Conservation (phyloP, 64 coral and sea anemone genomes). For the Hydrozoanthus tunicans region DNA sequence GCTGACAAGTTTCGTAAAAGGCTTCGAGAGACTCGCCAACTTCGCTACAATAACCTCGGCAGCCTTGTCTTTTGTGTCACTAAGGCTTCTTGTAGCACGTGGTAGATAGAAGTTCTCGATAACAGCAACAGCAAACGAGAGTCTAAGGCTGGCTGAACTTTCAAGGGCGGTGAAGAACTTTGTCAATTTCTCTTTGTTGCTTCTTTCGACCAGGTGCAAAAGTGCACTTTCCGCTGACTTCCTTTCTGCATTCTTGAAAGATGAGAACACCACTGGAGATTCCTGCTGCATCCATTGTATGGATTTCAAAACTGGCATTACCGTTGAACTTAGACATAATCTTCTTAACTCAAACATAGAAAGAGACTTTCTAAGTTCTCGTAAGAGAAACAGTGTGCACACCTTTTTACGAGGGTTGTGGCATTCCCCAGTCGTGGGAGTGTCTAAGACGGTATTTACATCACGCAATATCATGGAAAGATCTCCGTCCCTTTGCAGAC, state of each 20-base stretch:
- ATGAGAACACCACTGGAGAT: not conserved
- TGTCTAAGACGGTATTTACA: conserved; percentile 44
- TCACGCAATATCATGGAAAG: conserved; percentile 60
- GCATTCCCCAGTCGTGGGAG: not conserved
- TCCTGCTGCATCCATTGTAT: conserved; percentile 31
- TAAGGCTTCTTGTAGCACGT: conserved; percentile 63
- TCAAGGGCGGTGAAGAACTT: conserved; percentile 31
- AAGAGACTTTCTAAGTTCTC: conserved; percentile 58
- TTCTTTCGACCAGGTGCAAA: not conserved
- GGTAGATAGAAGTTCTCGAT: conserved; percentile 68
- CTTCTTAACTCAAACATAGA: conserved; percentile 61
- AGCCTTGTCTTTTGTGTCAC: conserved; percentile 84
- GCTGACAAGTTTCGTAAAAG: conserved; percentile 57
- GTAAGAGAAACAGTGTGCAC: conserved; percentile 41
- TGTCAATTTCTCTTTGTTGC: conserved; percentile 10
- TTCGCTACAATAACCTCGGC: conserved; percentile 35
- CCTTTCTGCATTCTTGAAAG: not conserved
- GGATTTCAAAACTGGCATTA: conserved; percentile 50
- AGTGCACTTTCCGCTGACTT: conserved; percentile 9
- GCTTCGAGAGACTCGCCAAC: not conserved
- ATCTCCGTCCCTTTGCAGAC: conserved; percentile 55
- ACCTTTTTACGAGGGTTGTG: not conserved
- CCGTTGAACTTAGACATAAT: conserved; percentile 45
- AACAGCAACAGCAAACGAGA: conserved; percentile 40
- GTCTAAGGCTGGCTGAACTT: conserved; percentile 19